A percentile compares a stretch with the other conserved stretches of the same genome.
phyloP scores from a whole-genome alignment of 2,797 vertebrate genomes.

The Poeciliopsis presidionis region DNA sequence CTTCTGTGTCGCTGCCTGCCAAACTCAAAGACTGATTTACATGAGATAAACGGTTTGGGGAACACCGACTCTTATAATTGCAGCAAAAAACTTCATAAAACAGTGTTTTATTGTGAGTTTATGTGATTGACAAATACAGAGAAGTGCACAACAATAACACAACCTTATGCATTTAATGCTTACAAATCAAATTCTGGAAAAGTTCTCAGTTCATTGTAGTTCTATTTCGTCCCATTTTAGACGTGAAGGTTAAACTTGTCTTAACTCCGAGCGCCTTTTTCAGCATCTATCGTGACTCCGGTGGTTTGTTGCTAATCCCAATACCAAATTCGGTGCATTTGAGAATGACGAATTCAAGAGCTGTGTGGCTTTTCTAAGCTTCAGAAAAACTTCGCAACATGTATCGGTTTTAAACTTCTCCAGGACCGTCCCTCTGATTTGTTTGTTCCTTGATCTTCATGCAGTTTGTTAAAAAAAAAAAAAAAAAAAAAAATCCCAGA shows the following conservation, averaged over 20 bases:
- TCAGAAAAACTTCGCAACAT: background rate
- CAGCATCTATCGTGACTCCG: background rate
- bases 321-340: background rate
- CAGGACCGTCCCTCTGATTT: background rate
- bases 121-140: background rate
- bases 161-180: background rate
- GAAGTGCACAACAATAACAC: background rate
- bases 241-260: background rate
- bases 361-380: background rate
- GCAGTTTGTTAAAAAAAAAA: background rate
- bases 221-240: background rate
- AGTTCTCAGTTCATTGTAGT: no score
- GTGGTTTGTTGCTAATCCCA: background rate
- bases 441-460: background rate
- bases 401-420: background rate
- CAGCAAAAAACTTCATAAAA: background rate
- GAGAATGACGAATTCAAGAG: background rate
- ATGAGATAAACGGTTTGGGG: constrained; percentile 13
- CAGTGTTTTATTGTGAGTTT: background rate
- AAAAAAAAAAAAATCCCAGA: background rate
- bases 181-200: background rate
- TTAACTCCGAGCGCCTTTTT: background rate
- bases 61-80: background rate
- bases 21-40: constrained; percentile 39
- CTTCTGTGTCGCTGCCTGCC: constrained; percentile 6